These are phyloP conservation scores for Ascidia mentula DNA, from an alignment of 23 tunicate genomes.

Conservation along the genomic window DNA sequence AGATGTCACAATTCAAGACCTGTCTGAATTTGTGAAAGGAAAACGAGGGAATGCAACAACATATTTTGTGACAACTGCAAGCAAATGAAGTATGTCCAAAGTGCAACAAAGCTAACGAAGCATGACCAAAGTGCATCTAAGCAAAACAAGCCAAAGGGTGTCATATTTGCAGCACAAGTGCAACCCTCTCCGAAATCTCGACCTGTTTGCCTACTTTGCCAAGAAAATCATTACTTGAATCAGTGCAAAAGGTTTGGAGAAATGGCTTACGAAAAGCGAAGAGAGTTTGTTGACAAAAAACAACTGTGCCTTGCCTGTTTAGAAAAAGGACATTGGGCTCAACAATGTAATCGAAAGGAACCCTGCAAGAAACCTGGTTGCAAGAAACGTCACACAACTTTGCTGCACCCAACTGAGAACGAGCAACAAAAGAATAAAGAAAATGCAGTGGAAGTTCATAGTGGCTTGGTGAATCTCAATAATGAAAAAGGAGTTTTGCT, in stretches of 20 bases:
- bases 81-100: no score
- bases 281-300: not conserved
- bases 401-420: conserved; percentile 24
- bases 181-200: not conserved
- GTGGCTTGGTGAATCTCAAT: conserved; percentile 10
- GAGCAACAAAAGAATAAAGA: not conserved
- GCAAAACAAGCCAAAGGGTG: not conserved
- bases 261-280: not conserved
- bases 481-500: conserved; percentile 1
- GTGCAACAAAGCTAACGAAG: no score
- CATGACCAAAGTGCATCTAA: no score
- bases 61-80: no score
- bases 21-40: no score
- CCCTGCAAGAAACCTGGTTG: conserved; percentile 45
- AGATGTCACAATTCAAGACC: no score
- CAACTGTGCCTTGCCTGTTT: conserved; percentile 19
- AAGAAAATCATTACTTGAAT: conserved; percentile 4
- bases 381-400: conserved; percentile 29
- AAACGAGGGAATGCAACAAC: no score
- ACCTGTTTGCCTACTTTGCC: not conserved
- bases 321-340: conserved; percentile 23
- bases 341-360: conserved; percentile 16
- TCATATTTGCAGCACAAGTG: not conserved
- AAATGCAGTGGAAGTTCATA: not conserved
- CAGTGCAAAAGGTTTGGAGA: conserved; percentile 1